Evolutionary conservation across 2,888 invertebrate genomes (phyloP).

Genomic region (Andrena bucephala): DNA sequence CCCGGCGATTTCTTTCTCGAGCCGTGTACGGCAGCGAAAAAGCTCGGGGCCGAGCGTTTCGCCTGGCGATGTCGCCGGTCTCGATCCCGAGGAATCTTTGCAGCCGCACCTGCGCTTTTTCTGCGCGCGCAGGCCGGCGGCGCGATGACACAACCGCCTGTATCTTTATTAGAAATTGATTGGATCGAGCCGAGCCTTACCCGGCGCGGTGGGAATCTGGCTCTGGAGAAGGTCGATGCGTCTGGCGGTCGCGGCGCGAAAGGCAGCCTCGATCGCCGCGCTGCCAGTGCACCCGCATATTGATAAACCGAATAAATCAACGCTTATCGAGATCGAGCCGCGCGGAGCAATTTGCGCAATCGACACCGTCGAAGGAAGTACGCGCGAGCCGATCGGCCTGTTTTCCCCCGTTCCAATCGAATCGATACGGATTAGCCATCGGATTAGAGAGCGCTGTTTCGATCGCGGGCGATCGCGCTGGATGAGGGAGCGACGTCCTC

Average conservation of each 20-base stretch:
- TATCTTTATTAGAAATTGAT: no score
- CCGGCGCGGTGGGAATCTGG: constrained; percentile 1
- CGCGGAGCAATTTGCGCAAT: constrained; percentile 10
- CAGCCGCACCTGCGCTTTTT: constrained; percentile 25
- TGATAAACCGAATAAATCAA: constrained; percentile 43
- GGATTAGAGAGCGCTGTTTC: neutral
- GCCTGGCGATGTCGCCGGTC: neutral
- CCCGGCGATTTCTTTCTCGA: constrained; percentile 29
- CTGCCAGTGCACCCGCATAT: constrained; percentile 16
- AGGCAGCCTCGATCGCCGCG: no score
- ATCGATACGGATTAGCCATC: neutral
- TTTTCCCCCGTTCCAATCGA: neutral
- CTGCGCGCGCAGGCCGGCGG: neutral
- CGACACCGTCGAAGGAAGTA: neutral
- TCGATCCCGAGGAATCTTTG: constrained; percentile 18
- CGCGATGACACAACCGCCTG: neutral
- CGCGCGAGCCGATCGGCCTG: neutral
- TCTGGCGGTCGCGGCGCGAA: neutral
- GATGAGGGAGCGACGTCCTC: neutral
- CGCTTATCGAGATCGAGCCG: constrained; percentile 36
- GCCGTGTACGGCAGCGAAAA: constrained; percentile 18
- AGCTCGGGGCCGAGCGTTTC: neutral
- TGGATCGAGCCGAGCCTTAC: neutral
- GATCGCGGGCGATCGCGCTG: no score
- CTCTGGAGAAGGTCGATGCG: neutral